A percentile compares a stretch with the other conserved stretches of the same genome.
These are phyloP conservation scores for Augochlorella aurata DNA, from an alignment of 2,888 invertebrate species.

Conservation along the genomic window DNA sequence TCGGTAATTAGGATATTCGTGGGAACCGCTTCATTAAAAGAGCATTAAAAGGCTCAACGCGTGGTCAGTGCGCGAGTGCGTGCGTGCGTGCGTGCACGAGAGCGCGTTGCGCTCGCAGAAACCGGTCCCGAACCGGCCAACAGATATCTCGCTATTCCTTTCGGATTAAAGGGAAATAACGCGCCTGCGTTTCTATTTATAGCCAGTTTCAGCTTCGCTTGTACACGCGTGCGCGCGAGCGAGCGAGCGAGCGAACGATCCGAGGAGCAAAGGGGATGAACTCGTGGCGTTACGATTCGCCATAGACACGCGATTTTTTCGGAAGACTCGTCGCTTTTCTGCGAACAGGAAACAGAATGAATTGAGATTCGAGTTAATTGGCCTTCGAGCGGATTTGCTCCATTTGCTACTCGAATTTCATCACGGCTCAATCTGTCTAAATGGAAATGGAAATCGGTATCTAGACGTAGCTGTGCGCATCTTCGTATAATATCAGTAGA, in stretches of 20 bases:
- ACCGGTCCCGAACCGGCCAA: constrained; percentile 56
- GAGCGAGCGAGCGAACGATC: background rate
- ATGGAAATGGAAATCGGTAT: no score
- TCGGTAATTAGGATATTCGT: constrained; percentile 66
- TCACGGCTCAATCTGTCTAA: no score
- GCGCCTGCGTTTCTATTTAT: constrained; percentile 59
- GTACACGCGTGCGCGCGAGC: constrained; percentile 32
- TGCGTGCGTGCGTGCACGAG: constrained; percentile 27
- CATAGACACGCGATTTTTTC: background rate
- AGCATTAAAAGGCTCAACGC: constrained; percentile 52
- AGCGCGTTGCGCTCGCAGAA: constrained; percentile 44
- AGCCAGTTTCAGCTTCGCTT: constrained; percentile 27
- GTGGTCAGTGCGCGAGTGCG: constrained; percentile 19
- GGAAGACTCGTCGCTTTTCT: background rate
- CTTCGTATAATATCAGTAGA: no score
- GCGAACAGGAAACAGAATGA: background rate
- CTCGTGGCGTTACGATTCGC: background rate
- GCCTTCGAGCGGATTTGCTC: no score
- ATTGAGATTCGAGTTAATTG: background rate
- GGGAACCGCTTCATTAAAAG: constrained; percentile 63
- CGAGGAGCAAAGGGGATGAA: background rate
- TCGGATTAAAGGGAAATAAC: constrained; percentile 61
- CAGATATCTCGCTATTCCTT: constrained; percentile 56
- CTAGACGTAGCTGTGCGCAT: no score
- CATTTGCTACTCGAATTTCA: no score